Conservation (phyloP, 64 coral and sea anemone species). For the Cladopsammia gracilis region DNA sequence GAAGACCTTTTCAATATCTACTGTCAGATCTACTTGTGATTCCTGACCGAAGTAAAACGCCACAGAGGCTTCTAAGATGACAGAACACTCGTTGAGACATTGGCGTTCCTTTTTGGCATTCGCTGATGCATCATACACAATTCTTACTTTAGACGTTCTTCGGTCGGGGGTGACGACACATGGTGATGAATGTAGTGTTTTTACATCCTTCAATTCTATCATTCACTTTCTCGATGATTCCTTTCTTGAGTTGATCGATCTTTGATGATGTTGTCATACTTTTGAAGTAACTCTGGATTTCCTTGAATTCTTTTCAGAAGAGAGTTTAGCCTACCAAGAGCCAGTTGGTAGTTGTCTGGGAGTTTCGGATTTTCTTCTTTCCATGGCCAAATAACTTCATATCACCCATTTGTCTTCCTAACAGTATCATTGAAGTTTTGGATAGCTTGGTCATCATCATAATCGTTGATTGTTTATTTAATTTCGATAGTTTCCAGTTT, state of each 20-base stretch:
- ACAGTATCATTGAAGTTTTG: background rate
- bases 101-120: too few species aligned
- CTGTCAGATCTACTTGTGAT: too few species aligned
- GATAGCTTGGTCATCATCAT: conserved; percentile 56
- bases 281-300: conserved; percentile 46
- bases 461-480: conserved; percentile 32
- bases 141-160: too few species aligned
- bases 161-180: too few species aligned
- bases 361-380: conserved; percentile 29
- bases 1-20: too few species aligned
- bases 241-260: conserved; percentile 69
- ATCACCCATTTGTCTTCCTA: conserved; percentile 35
- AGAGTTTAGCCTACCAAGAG: conserved; percentile 63
- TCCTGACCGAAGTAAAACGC: too few species aligned
- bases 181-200: background rate
- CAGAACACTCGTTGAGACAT: too few species aligned
- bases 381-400: conserved; percentile 66
- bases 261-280: conserved; percentile 72
- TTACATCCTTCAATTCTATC: background rate
- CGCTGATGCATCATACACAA: too few species aligned
- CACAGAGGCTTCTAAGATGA: too few species aligned
- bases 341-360: conserved; percentile 63
- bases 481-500: conserved; percentile 72
- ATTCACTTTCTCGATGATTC: conserved; percentile 57
- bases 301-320: conserved; percentile 31